Percentiles rank a stretch among this genome's conserved stretches.
Evolutionary conservation across 2,888 invertebrate genomes (phyloP).

Genomic region (Patella caerulea): DNA sequence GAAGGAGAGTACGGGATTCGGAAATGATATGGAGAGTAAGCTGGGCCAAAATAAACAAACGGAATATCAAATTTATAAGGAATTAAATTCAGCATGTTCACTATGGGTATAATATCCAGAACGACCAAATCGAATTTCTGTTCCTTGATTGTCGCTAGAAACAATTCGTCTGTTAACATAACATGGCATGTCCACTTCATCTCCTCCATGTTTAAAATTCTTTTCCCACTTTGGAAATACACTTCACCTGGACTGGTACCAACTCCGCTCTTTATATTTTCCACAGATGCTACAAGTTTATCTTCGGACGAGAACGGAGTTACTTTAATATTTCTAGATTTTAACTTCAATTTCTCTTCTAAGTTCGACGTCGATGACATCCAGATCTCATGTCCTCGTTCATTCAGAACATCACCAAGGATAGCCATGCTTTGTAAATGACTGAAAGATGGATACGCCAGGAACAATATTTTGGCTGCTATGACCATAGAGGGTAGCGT

Average conservation of each 20-base stretch:
- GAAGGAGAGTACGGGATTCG: slow-evolving; percentile 4
- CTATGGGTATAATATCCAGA: slow-evolving; percentile 19
- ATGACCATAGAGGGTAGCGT: neutral
- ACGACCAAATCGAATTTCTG: slow-evolving; percentile 33
- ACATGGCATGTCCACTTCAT: neutral
- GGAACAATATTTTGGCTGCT: neutral
- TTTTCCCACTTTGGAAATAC: neutral
- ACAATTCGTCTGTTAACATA: neutral
- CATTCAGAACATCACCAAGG: neutral
- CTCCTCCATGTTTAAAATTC: neutral
- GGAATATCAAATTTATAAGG: slow-evolving; percentile 32
- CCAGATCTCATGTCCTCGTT: neutral
- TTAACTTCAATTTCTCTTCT: neutral
- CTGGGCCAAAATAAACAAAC: slow-evolving; percentile 23
- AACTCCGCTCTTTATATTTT: neutral
- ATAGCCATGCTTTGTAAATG: neutral
- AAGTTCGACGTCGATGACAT: neutral
- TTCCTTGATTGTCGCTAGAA: slow-evolving; percentile 10
- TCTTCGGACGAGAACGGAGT: neutral
- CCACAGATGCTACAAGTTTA: neutral
- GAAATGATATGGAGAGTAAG: neutral
- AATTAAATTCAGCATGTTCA: slow-evolving; percentile 20
- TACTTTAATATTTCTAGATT: neutral
- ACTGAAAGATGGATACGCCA: neutral
- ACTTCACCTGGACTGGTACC: too few species aligned